Base-by-base conservation (phyloP, 2,888 invertebrate species). In the Napeogenes inachia region DNA sequence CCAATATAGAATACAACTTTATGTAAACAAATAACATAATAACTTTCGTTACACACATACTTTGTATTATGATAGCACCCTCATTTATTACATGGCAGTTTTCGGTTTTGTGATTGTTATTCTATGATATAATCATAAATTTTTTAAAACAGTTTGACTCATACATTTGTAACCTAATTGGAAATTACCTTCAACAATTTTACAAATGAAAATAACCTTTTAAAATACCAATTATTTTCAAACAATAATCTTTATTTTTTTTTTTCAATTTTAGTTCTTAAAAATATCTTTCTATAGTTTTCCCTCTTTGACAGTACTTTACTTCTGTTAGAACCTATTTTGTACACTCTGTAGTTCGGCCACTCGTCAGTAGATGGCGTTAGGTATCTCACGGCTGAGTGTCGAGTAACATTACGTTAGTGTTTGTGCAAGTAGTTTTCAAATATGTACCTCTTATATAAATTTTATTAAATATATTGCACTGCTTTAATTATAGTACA, bases 351-450 rank as follows among this genome's bases (percentile, higher is more conserved):
- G 45, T 74, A 74, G 79, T 85, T 75, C 68, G 13, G 76, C 87
- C 76, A 79, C 81, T 86, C 80, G 73, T 70, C 73, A 73, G 76
- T 68, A 87, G 87, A 84, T 87, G 87, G 86, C 86, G 87, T 79
- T 61, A 42, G 54, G 45, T 32, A 55, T 53, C 38, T 38, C 13
- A 2, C 13, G 21, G 30, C 5, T 30, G 12, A 30, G 35, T 12
- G n/a, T 30, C 21, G 6, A 42, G 13, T 13, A 21, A 21, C 50
- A 30, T 8, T 50, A 6, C 10, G 30, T 10, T 50, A 30, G 30
- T 30, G 8, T 50, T 50, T 12, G 47, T 47, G 10, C 30, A 30
- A 30, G n/a, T 50, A 50, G 30, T 21, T 10, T 50, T 30, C 42
- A 42, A 2, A 3, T 42, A 21, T 21, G 21, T 21, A 12, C 30